Base-by-base conservation (phyloP, 2,888 invertebrate genomes). In the Pterobdella sp. region DNA sequence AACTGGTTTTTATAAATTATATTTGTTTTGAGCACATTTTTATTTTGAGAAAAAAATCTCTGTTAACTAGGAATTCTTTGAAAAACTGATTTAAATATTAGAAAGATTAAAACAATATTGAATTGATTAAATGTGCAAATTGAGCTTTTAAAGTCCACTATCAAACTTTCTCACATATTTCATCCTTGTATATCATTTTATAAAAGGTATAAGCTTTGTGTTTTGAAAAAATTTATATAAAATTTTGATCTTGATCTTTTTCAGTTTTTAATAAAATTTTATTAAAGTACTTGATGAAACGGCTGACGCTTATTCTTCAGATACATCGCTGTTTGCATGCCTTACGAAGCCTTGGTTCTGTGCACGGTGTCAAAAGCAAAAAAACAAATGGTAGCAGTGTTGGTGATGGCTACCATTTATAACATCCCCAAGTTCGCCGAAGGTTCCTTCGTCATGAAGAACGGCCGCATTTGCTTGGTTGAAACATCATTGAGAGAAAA, bases 301-400 rank as follows among this genome's bases (percentile, higher is more conserved):
- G 77, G 76, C 0, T 70, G 76, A 22, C 76, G 76, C 32, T 74
- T 72, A 0, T 73, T 77, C 14, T 75, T 76, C 72, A 72, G 77
- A 22, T 77, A 77, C 75, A 77, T 77, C 29, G 77, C 77, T 22
- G 77, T 77, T 14, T 77, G 77, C 67, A 72, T 56, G 73, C 77
- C 77, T 18, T 77, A 77, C 75, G 75, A 76, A 60, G 77, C 77
- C 49, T 67, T 76, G 18, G 66, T 74, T 2, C 74, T 77, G 37
- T 77, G 77, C 64, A 77, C 75, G 14, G 77, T 77, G 2, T 42
- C 60, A 49, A 74, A 76, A 72, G 77, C 77, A 22, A 67, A 67
- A 49, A 73, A 75, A 34, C 75, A 77, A 64, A 69, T 77, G 66
- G 72, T 68, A 3, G 66, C 73, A 7, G 75, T 77, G 1, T 66